A percentile compares a stretch with the other conserved stretches of the same genome.
Evolutionary conservation across 1,140 invertebrate species (phyloP).

Genomic region (Choristoneura fumiferana): DNA sequence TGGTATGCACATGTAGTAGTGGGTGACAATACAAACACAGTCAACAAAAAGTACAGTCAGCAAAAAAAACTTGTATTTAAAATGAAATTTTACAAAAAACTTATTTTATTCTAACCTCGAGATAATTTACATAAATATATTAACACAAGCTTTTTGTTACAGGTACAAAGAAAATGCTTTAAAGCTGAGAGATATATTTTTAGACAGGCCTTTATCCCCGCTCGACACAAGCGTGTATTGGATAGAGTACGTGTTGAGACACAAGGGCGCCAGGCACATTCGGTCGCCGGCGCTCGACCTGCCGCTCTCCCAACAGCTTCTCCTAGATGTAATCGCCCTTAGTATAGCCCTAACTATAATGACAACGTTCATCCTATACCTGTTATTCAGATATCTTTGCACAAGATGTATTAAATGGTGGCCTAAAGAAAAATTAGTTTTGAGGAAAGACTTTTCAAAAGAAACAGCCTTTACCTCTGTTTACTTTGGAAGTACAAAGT

Average conservation of each 20-base stretch:
- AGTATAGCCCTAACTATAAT: conserved; percentile 46
- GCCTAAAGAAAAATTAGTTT: conserved; percentile 52
- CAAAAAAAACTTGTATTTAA: too few species aligned
- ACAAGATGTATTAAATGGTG: conserved; percentile 65
- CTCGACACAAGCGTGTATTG: conserved; percentile 81
- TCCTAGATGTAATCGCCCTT: conserved; percentile 80
- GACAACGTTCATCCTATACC: conserved; percentile 57
- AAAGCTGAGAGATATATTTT: conserved; percentile 70
- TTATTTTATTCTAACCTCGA: too few species aligned
- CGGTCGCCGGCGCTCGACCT: conserved; percentile 80
- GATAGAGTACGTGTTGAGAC: conserved; percentile 83
- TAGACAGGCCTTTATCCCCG: conserved; percentile 77
- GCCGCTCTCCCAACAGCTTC: conserved; percentile 80
- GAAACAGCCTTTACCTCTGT: conserved; percentile 55
- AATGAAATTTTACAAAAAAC: too few species aligned
- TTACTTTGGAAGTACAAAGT: conserved; percentile 63
- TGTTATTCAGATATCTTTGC: conserved; percentile 60
- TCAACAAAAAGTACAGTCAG: too few species aligned
- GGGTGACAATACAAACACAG: too few species aligned
- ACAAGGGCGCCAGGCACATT: conserved; percentile 82
- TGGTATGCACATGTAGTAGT: too few species aligned
- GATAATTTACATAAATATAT: not conserved
- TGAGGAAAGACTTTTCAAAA: conserved; percentile 57
- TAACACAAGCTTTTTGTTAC: conserved; percentile 25
- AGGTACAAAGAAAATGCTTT: conserved; percentile 68